phyloP scores from a whole-genome alignment of 2,113 vertebrate species.

The Ammodytes marinus region DNA sequence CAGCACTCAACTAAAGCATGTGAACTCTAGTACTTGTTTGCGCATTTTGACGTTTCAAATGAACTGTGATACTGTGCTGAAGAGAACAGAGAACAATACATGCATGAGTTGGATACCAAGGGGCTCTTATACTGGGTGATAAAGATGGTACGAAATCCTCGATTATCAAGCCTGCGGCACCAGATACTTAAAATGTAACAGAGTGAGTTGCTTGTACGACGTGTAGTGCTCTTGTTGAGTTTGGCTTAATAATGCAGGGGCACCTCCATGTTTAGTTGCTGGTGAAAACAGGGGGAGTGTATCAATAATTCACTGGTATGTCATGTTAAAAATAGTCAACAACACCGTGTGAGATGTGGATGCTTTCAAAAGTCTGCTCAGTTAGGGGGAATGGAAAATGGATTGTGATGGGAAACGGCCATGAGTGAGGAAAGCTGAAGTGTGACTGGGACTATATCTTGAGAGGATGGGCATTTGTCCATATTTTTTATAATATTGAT shows the following conservation, averaged over 20 bases:
- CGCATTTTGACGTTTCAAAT: not conserved
- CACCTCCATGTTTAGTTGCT: constrained; percentile 67
- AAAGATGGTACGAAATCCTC: not conserved
- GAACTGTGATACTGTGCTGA: not conserved
- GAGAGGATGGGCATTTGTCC: not conserved
- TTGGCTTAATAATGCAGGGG: constrained; percentile 80
- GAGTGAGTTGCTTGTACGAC: constrained; percentile 9
- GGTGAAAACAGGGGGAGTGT: constrained; percentile 48
- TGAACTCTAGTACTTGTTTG: not conserved
- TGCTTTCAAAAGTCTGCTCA: not conserved
- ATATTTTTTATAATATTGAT: not conserved
- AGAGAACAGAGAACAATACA: not conserved
- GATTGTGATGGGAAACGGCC: not conserved
- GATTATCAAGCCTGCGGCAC: not conserved
- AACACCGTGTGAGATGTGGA: constrained; percentile 36
- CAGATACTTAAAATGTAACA: constrained; percentile 9
- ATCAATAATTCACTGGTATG: constrained; percentile 79
- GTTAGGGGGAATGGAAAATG: not conserved
- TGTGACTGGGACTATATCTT: not conserved
- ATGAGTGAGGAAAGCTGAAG: not conserved
- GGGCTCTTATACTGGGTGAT: not conserved
- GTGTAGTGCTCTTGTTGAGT: constrained; percentile 58
- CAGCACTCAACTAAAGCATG: constrained; percentile 7
- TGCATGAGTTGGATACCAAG: not conserved
- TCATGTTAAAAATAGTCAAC: constrained; percentile 67